Evolutionary conservation across 2,888 invertebrate genomes (phyloP).

Genomic region (Caenorhabditis zanzibari): DNA sequence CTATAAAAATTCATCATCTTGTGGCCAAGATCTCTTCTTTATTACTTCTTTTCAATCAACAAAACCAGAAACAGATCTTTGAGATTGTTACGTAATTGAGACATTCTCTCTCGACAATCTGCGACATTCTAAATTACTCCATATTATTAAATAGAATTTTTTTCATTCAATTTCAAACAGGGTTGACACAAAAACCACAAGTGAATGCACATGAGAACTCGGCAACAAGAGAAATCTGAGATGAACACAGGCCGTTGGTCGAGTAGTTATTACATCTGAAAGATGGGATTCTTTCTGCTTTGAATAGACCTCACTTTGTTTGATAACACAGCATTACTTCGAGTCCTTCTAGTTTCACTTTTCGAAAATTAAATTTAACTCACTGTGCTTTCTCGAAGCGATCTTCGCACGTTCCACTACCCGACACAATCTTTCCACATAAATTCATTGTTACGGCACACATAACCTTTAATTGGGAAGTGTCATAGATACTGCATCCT

Average conservation of each 20-base stretch:
- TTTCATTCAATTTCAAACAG: slow-evolving; percentile 50
- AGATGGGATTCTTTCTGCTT: too few species aligned
- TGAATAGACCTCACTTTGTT: too few species aligned
- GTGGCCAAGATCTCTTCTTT: too few species aligned
- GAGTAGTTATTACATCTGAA: slow-evolving; percentile 54
- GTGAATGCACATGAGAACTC: slow-evolving; percentile 65
- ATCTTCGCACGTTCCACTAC: slow-evolving; percentile 54
- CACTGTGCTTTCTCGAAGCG: slow-evolving; percentile 39
- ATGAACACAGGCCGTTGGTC: slow-evolving; percentile 51
- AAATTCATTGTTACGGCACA: slow-evolving; percentile 63
- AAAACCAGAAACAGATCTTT: too few species aligned
- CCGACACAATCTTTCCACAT: slow-evolving; percentile 53
- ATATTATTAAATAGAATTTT: too few species aligned
- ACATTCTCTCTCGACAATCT: neutral
- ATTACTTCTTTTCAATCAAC: too few species aligned
- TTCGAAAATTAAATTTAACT: too few species aligned
- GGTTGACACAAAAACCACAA: slow-evolving; percentile 69
- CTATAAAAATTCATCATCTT: too few species aligned
- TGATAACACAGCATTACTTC: too few species aligned
- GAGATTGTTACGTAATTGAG: too few species aligned
- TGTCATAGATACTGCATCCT: slow-evolving; percentile 38
- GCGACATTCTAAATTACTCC: neutral
- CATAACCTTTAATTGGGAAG: slow-evolving; percentile 50
- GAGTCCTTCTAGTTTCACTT: too few species aligned
- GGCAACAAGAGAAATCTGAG: slow-evolving; percentile 51